Base-by-base conservation (phyloP, 2,888 invertebrate genomes). In the Stenolophus ochropezus region DNA sequence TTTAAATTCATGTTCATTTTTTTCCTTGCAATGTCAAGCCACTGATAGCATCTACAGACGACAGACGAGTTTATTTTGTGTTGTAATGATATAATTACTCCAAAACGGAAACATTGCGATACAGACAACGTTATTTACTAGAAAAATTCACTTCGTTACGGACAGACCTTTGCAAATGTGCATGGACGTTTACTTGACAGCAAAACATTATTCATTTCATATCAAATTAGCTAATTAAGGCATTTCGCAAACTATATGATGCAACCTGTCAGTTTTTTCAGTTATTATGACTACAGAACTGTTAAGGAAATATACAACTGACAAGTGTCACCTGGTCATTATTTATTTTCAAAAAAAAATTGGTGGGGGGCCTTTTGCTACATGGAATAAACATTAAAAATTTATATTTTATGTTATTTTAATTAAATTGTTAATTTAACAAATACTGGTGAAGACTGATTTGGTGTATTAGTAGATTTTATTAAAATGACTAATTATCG, bases 1-100 rank as follows among this genome's bases (percentile, higher is more conserved):
- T 75, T 75, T 75, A 75, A 75, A 75, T 75, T 51, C 51, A 75
- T 75, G 75, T 75, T 27, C n/a, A 75, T 75, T 75, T 75, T 75
- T 53, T 73, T 47, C 49, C 20, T 73, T 27, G 75, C 53, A 53
- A 75, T 75, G 53, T 75, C 53, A 75, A 51, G 75, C 56, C 53
- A 27, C 75, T 56, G 75, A 75, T 75, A 51, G 0, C 4, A 75
- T 75, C 75, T 75, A 53, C 73, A 75, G 53, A 53, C 53, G 75
- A 75, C 51, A 53, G 27, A 75, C 53, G 75, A 23, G 75, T 75
- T 75, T 53, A 75, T 75, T 75, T 75, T 75, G 53, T 51, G 53
- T 51, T 75, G 51, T 75, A 75, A 75, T 75, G 75, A 53, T 75
- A 75, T 75, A 75, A 75, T 75, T 75, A 75, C 75, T 18, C 53